A percentile compares a stretch with the other conserved stretches of the same genome.
Conservation (phyloP, 1,140 invertebrate species). For the Apis laboriosa region DNA sequence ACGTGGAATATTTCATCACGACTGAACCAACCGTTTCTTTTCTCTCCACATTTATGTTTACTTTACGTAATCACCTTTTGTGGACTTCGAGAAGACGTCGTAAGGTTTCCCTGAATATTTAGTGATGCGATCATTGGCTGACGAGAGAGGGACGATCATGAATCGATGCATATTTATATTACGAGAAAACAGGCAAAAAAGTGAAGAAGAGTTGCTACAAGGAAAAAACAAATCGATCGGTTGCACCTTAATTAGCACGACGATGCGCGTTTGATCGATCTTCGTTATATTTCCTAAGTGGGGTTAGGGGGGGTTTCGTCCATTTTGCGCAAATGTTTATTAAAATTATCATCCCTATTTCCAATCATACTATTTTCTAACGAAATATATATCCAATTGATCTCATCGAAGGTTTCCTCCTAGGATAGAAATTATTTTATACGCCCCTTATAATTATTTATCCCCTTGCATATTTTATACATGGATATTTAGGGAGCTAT, state of each 20-base stretch:
- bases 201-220: not conserved
- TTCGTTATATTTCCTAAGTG: not conserved
- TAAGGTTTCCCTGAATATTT: constrained; percentile 21
- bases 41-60: constrained; percentile 31
- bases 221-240: constrained; percentile 31
- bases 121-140: constrained; percentile 29
- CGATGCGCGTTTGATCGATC: constrained; percentile 41
- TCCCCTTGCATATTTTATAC: constrained; percentile 6
- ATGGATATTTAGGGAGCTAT: not conserved
- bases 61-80: constrained; percentile 39
- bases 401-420: too few species aligned
- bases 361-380: not conserved
- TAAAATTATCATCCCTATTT: constrained; percentile 18
- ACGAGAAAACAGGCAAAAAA: not conserved
- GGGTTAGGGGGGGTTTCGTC: not conserved
- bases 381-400: not conserved
- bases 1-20: not conserved
- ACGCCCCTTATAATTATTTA: constrained; percentile 1
- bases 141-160: not conserved
- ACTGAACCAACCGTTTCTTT: not conserved
- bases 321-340: constrained; percentile 7
- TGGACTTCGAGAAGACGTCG: constrained; percentile 15
- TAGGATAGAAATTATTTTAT: not conserved
- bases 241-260: constrained; percentile 45
- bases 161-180: not conserved